Base-by-base conservation (phyloP, 2,888 invertebrate genomes). In the Boloria selene region DNA sequence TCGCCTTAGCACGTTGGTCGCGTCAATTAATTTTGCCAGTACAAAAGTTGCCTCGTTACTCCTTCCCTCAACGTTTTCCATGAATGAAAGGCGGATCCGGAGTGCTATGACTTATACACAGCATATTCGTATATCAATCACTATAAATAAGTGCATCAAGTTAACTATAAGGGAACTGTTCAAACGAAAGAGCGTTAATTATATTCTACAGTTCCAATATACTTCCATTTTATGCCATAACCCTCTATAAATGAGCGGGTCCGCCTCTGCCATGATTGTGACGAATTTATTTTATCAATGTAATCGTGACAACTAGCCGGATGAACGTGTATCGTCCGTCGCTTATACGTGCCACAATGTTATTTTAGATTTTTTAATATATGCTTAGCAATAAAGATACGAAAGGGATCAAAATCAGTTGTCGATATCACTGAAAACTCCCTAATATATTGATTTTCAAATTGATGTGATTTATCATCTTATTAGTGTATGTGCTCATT, bases 301-400 rank as follows among this genome's bases (percentile, higher is more conserved):
- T 69, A 72, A 79, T 79, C 79, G 81, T 83, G 83, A 83, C 85
- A 80, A 79, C 79, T 78, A 77, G 79, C 79, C 78, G 81, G 80
- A 82, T 78, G 81, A 75, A 76, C 75, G 77, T 77, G 74, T 74
- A 68, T 79, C 84, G 84, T 85, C 87, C 86, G 31, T 38, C 31
- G 84, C 79, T 77, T 83, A 82, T 83, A 88, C 83, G 91, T 92
- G 91, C 91, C 91, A 92, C 89, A 90, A 87, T 86, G 81, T 87
- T 84, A 86, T 83, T 71, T 84, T 87, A 82, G 89, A 88, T 84
- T 83, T 79, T 68, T 61, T 69, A 75, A 80, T 82, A 82, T 85
- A 83, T 83, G 79, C 79, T 79, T 82, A 83, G 82, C 83, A 78
- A 81, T 80, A 77, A 79, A 77, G 78, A 73, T 70, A 65, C 59